phyloP scores from a whole-genome alignment of 2,888 invertebrate species.

The Drosophila anceps region DNA sequence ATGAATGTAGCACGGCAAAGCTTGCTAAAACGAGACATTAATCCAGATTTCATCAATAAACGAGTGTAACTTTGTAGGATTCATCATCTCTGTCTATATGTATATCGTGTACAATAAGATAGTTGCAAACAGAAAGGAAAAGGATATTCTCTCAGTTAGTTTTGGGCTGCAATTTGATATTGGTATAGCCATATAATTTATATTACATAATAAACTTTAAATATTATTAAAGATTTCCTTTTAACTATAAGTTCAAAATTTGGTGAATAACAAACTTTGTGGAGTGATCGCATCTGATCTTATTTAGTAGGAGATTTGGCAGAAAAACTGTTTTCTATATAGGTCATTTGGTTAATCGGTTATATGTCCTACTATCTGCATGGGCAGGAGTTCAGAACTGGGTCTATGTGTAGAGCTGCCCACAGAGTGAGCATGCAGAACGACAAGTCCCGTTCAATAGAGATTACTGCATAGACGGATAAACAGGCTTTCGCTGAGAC shows the following conservation, averaged over 20 bases:
- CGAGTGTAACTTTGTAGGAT: constrained; percentile 34
- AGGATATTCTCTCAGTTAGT: background rate
- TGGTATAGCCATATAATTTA: background rate
- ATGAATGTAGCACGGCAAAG: constrained; percentile 54
- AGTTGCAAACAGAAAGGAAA: background rate
- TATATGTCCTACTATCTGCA: background rate
- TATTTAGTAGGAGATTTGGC: background rate
- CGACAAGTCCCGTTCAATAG: no score
- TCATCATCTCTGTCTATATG: background rate
- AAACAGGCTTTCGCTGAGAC: no score
- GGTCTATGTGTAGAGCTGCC: no score
- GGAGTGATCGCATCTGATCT: background rate
- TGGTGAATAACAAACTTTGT: background rate
- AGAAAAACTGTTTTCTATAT: background rate
- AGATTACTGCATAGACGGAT: no score
- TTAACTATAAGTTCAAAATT: background rate
- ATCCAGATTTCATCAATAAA: constrained; percentile 62
- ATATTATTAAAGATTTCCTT: background rate
- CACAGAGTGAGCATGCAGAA: no score
- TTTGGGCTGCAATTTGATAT: background rate
- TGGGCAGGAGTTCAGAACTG: no score
- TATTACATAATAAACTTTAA: background rate
- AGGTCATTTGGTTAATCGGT: background rate
- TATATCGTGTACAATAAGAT: no score
- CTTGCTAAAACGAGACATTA: constrained; percentile 46